Base-by-base conservation (phyloP, 2,888 invertebrate genomes). In the Hedychridium roseum region DNA sequence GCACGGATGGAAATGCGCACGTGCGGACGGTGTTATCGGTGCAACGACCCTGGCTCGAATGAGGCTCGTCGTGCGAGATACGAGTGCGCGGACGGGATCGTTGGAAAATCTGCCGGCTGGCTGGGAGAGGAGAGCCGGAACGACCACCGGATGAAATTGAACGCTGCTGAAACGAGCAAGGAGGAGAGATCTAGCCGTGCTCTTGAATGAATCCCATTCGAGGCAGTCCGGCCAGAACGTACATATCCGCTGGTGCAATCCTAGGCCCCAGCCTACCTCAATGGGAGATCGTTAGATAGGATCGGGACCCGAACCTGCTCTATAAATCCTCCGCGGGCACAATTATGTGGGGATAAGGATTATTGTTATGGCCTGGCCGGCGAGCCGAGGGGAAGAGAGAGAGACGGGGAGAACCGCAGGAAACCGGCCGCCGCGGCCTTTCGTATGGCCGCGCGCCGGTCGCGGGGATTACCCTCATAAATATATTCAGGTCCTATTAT, bases 251-350 rank as follows among this genome's bases (percentile, higher is more conserved):
- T 49, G 46, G 34, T 20, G 44, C 26, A n/a, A n/a, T 55, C 49
- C 66, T 66, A 70, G 61, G 61, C 65, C 58, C n/a, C n/a, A n/a
- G 65, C 58, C 66, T 66, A 55, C 72, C n/a, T 74, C 68, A 74
- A 74, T 74, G 72, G 70, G 68, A 72, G 74, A 74, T 74, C 72
- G 72, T 74, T 73, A 69, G 74, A 74, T 73, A 71, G 70, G 63
- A 65, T 68, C 65, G 63, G 54, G 56, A 62, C 52, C 57, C 57
- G 49, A 58, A 64, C 66, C 59, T 62, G 66, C 70, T 66, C 76
- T 73, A 76, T 76, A 76, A 77, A 77, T 76, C 70, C 73, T 75
- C 68, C 64, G 66, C 67, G 68, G 73, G 74, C 73, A 74, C 76
- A 77, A 77, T 77, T 76, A 76, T 74, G 70, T 66, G 68, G 54